A percentile compares a stretch with the other conserved stretches of the same genome.
phyloP scores from a whole-genome alignment of 2,888 invertebrate genomes.

The Nasonovia ribisnigri region DNA sequence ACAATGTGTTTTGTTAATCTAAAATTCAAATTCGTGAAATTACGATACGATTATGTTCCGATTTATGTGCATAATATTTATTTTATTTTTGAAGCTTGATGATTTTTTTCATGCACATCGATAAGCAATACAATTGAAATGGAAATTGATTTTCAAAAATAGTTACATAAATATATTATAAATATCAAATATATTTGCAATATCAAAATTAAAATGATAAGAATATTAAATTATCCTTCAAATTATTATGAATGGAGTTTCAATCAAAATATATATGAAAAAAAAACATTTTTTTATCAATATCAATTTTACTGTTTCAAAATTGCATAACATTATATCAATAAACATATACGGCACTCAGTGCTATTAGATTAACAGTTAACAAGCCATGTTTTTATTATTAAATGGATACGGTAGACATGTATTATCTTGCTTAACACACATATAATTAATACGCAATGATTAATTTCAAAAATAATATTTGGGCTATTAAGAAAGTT shows the following conservation, averaged over 20 bases:
- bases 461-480: not conserved
- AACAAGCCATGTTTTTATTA: not conserved
- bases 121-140: not conserved
- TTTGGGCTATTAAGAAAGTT: not conserved
- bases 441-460: not conserved
- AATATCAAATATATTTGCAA: not conserved
- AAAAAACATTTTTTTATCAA: not conserved
- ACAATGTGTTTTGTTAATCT: not conserved
- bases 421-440: not conserved
- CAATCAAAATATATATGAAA: not conserved
- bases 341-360: not conserved
- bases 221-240: not conserved
- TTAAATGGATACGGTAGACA: not conserved
- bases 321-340: not conserved
- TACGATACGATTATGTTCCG: not conserved
- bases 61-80: not conserved
- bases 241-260: not conserved
- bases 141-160: not conserved
- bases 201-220: not conserved
- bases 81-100: not conserved
- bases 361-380: not conserved
- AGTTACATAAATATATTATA: not conserved
- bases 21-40: conserved; percentile 3
- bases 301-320: not conserved
- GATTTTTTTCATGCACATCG: not conserved